Percentiles rank a stretch among this genome's conserved stretches.
Conservation (phyloP, 2,113 vertebrate species). For the Ammodytes marinus region DNA sequence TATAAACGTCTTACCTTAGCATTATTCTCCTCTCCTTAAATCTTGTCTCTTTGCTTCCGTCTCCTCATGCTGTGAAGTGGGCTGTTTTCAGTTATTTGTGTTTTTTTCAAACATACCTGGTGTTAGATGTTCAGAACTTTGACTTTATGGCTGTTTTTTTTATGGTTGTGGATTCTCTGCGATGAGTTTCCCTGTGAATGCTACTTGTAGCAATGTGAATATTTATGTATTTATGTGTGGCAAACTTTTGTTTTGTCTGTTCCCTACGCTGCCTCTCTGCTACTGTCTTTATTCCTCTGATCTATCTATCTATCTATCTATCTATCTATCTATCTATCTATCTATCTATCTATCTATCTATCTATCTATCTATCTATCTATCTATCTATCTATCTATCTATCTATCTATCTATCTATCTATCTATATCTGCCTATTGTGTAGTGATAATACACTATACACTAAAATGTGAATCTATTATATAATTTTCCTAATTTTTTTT, state of each 20-base stretch:
- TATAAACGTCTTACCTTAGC: not conserved
- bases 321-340: too few species aligned
- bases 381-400: too few species aligned
- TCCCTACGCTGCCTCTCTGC: slow-evolving; percentile 16
- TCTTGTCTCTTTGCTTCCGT: not conserved
- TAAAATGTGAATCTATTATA: not conserved
- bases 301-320: not conserved
- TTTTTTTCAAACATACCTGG: slow-evolving; percentile 6
- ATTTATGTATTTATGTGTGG: slow-evolving; percentile 60
- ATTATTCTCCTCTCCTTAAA: not conserved
- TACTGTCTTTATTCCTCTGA: not conserved
- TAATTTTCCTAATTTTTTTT: not conserved
- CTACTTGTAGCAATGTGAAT: slow-evolving; percentile 44
- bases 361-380: too few species aligned
- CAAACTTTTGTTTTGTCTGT: slow-evolving; percentile 9
- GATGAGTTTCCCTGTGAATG: slow-evolving; percentile 31
- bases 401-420: too few species aligned
- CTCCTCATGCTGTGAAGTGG: not conserved
- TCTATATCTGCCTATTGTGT: too few species aligned
- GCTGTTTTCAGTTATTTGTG: slow-evolving; percentile 32
- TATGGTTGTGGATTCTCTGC: slow-evolving; percentile 50
- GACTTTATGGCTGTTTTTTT: slow-evolving; percentile 44
- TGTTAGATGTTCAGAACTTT: slow-evolving; percentile 29
- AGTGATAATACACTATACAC: not conserved
- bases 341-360: too few species aligned